Evolutionary conservation across 2,113 vertebrate genomes (phyloP).

Genomic region (Manacus vitellinus): DNA sequence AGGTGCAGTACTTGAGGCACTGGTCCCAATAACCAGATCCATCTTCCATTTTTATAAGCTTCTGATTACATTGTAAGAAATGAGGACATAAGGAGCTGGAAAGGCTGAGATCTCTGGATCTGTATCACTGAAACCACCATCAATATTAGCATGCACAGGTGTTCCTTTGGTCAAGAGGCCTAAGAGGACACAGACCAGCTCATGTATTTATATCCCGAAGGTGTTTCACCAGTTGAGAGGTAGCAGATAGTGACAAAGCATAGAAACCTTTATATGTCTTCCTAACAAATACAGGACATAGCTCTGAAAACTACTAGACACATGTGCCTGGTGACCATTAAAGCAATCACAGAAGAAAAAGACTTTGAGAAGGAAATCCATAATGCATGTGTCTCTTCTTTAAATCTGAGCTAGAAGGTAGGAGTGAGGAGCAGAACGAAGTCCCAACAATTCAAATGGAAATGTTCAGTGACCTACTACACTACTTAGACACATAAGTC

Average conservation of each 20-base stretch:
- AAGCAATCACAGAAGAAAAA: not conserved
- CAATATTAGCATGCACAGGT: not conserved
- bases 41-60: not conserved
- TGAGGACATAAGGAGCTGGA: not conserved
- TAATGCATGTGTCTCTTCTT: not conserved
- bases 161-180: not conserved
- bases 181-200: not conserved
- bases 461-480: not conserved
- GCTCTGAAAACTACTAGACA: not conserved
- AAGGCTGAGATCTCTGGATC: not conserved
- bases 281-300: not conserved
- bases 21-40: not conserved
- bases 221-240: not conserved
- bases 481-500: not conserved
- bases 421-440: not conserved
- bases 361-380: not conserved
- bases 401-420: not conserved
- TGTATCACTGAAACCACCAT: not conserved
- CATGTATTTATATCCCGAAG: not conserved
- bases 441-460: not conserved
- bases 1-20: not conserved
- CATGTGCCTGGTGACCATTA: not conserved
- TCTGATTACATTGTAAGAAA: not conserved
- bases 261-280: not conserved
- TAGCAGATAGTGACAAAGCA: not conserved